Evolutionary conservation across 2,113 vertebrate species (phyloP).

Genomic region (Pteropus alecto): DNA sequence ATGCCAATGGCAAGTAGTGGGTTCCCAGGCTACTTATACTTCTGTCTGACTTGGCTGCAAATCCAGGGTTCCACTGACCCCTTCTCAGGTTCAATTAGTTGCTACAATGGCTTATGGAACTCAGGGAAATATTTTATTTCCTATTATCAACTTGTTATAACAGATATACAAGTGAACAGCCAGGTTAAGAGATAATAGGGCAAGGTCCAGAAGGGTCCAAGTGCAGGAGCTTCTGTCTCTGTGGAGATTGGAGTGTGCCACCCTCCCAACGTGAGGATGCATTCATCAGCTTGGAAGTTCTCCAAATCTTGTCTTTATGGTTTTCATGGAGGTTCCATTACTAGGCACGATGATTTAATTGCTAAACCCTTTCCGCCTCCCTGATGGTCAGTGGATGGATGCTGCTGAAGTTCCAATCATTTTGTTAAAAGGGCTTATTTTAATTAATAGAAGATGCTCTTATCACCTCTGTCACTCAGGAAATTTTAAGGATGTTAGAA

Average conservation of each 20-base stretch:
- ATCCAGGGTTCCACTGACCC: neutral
- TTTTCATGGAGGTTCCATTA: no score
- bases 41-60: neutral
- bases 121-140: neutral
- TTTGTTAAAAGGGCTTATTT: neutral
- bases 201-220: neutral
- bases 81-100: neutral
- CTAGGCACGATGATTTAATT: neutral
- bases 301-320: neutral
- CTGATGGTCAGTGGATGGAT: rapidly evolving
- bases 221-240: neutral
- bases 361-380: neutral
- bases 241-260: neutral
- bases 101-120: neutral
- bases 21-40: neutral
- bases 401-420: neutral
- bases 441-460: neutral
- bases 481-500: neutral
- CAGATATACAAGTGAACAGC: neutral
- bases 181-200: neutral
- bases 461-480: neutral
- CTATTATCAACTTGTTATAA: no score
- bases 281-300: neutral
- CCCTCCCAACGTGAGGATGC: no score
- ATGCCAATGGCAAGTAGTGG: neutral